Evolutionary conservation across 2,113 vertebrate genomes (phyloP).

Genomic region (Xiphophorus couchianus): DNA sequence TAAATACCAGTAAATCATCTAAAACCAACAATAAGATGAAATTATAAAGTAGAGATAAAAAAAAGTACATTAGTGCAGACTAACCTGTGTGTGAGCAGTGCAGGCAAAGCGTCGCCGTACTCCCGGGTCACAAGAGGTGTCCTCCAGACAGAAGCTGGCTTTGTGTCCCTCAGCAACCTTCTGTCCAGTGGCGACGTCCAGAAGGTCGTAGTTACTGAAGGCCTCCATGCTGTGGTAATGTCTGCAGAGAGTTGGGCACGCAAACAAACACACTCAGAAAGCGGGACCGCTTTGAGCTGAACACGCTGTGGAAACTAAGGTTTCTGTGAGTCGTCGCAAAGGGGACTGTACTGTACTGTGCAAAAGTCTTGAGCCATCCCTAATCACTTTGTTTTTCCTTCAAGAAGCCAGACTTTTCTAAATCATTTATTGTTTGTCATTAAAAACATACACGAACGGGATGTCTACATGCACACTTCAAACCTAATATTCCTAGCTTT

Average conservation of each 20-base stretch:
- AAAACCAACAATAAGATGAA: background rate
- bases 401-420: too few relatives aligned
- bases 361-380: background rate
- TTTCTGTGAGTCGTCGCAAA: background rate
- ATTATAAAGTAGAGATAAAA: too few relatives aligned
- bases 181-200: conserved; percentile 71
- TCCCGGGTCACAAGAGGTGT: conserved; percentile 82
- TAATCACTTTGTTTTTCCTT: too few relatives aligned
- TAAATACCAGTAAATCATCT: background rate
- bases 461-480: background rate
- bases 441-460: background rate
- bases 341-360: background rate
- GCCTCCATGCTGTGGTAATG: conserved; percentile 88
- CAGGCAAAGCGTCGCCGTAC: conserved; percentile 81
- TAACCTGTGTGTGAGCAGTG: conserved; percentile 85
- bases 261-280: background rate
- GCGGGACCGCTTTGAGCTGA: background rate
- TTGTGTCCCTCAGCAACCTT: conserved; percentile 86
- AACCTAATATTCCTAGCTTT: background rate
- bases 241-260: conserved; percentile 46
- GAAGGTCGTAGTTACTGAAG: conserved; percentile 84
- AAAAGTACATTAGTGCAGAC: background rate
- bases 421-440: background rate
- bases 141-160: conserved; percentile 87
- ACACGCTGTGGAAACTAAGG: background rate